Conservation (phyloP, 2,888 invertebrate genomes). For the Atrina japonica region DNA sequence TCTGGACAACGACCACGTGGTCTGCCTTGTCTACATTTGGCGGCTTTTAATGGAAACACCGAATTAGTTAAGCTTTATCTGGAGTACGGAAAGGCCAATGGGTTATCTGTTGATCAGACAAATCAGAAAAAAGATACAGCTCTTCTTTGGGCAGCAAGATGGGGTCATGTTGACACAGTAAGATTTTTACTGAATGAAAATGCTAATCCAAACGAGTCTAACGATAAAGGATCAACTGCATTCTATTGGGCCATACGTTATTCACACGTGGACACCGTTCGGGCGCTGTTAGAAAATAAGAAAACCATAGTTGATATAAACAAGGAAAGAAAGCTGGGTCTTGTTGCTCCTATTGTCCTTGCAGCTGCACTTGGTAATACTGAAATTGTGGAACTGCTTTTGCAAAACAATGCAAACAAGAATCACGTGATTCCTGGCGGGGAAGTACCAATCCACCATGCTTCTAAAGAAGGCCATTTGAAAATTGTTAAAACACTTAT, state of each 20-base stretch:
- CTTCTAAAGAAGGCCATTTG: conserved; percentile 77
- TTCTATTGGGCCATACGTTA: conserved; percentile 70
- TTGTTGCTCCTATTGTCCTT: conserved; percentile 76
- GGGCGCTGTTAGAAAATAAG: conserved; percentile 45
- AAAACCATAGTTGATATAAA: conserved; percentile 69
- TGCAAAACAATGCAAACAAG: conserved; percentile 68
- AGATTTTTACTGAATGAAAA: conserved; percentile 52
- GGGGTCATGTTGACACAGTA: conserved; percentile 59
- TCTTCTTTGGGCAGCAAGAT: conserved; percentile 64
- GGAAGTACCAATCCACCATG: conserved; percentile 79
- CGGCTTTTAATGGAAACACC: conserved; percentile 65
- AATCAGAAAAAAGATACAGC: conserved; percentile 66
- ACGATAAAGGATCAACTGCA: conserved; percentile 69
- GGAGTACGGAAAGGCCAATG: conserved; percentile 23
- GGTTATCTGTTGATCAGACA: conserved; percentile 34
- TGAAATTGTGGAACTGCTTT: conserved; percentile 57
- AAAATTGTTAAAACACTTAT: conserved; percentile 71
- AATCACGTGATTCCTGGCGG: conserved; percentile 73
- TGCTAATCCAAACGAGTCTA: conserved; percentile 57
- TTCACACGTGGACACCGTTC: conserved; percentile 50
- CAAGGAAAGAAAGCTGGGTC: conserved; percentile 72
- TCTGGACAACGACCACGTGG: conserved; percentile 75
- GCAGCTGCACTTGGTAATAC: conserved; percentile 75
- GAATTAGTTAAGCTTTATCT: conserved; percentile 58
- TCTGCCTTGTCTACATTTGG: conserved; percentile 70